A percentile compares a stretch with the other conserved stretches of the same genome.
Conservation (phyloP, 2,888 invertebrate species). For the Cephus pulcher region DNA sequence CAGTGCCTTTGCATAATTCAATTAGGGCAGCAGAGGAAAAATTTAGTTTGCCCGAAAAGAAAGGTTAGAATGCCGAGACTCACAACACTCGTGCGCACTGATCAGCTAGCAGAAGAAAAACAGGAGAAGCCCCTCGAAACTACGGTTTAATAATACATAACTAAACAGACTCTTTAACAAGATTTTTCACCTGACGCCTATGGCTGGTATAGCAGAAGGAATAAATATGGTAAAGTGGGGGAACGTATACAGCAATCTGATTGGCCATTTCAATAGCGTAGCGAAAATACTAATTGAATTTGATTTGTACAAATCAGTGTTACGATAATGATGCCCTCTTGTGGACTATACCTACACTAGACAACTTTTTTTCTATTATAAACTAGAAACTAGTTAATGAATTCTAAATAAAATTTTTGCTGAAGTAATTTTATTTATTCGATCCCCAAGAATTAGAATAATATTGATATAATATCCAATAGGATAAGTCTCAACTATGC, state of each 20-base stretch:
- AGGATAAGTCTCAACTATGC: background rate
- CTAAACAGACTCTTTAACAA: background rate
- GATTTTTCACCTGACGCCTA: background rate
- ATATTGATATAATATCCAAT: background rate
- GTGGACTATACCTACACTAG: background rate
- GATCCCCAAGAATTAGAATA: background rate
- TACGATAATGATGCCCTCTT: background rate
- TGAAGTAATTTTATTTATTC: background rate
- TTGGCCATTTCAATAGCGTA: background rate
- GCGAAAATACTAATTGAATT: background rate
- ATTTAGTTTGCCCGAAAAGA: background rate
- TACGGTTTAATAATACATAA: background rate
- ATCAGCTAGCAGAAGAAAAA: background rate
- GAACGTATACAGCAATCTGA: background rate
- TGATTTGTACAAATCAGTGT: background rate
- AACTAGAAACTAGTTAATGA: background rate
- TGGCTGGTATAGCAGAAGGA: background rate
- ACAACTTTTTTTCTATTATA: background rate
- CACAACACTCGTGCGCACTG: background rate
- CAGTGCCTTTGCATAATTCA: background rate
- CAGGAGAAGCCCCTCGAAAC: background rate
- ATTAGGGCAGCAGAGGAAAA: conserved; percentile 1
- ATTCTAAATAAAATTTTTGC: background rate
- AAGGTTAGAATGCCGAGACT: background rate
- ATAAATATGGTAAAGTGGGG: background rate